Percentiles rank a stretch among this genome's conserved stretches.
These are phyloP conservation scores for Meghimatium bilineatum DNA, from an alignment of 2,888 invertebrate genomes.

Conservation along the genomic window DNA sequence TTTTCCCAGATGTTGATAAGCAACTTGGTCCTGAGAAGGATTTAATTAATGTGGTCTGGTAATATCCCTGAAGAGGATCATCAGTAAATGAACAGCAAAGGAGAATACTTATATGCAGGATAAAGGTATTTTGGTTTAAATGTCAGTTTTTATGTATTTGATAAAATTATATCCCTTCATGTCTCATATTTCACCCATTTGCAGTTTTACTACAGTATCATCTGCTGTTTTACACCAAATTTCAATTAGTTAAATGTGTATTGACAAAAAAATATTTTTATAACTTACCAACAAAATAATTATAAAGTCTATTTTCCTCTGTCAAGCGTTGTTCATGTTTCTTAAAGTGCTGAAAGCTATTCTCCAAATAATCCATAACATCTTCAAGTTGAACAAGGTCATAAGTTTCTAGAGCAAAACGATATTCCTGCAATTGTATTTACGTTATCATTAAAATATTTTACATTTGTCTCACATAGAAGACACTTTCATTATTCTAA, in stretches of 20 bases:
- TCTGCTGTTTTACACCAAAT: background rate
- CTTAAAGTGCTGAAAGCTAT: constrained; percentile 26
- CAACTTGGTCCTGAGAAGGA: too few species aligned
- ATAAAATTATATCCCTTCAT: too few species aligned
- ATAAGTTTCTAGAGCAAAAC: constrained; percentile 60
- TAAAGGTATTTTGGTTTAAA: too few species aligned
- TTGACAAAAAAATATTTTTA: background rate
- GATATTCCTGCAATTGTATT: constrained; percentile 54
- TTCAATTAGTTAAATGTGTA: background rate
- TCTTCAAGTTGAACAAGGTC: constrained; percentile 57
- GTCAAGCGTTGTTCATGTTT: background rate
- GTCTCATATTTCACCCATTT: too few species aligned
- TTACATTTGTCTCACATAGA: background rate
- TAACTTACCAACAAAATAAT: constrained; percentile 13
- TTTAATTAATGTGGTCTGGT: too few species aligned
- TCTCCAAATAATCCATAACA: constrained; percentile 56
- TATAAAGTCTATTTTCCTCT: constrained; percentile 21
- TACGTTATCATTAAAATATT: background rate
- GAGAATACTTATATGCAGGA: too few species aligned
- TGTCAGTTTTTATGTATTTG: too few species aligned
- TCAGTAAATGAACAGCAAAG: too few species aligned
- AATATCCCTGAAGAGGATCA: too few species aligned
- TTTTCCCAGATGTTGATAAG: too few species aligned
- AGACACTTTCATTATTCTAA: background rate
- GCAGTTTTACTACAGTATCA: too few species aligned